Evolutionary conservation across 2,888 invertebrate genomes (phyloP).

Genomic region (Julus scanicus): DNA sequence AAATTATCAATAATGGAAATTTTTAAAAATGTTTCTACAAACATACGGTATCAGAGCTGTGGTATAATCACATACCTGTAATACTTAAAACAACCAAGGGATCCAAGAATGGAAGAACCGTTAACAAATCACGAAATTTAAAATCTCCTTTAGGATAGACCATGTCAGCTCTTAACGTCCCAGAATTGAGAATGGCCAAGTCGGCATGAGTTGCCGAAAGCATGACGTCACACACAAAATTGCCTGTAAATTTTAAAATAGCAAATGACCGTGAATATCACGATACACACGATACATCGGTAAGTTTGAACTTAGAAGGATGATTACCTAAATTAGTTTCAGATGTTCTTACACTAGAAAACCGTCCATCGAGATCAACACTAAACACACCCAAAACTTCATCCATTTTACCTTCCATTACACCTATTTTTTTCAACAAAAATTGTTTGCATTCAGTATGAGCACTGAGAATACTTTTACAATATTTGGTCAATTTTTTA

Average conservation of each 20-base stretch:
- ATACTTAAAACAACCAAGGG: conserved; percentile 81
- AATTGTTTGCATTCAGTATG: neutral
- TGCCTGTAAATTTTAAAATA: conserved; percentile 63
- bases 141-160: conserved; percentile 86
- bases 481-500: neutral
- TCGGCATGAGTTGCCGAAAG: conserved; percentile 87
- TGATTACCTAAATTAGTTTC: conserved; percentile 89
- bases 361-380: conserved; percentile 88
- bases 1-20: conserved; percentile 1
- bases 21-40: neutral
- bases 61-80: conserved; percentile 70
- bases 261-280: neutral
- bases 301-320: neutral
- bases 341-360: conserved; percentile 79
- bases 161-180: conserved; percentile 81
- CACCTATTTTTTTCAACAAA: conserved; percentile 69
- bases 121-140: conserved; percentile 83
- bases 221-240: conserved; percentile 73
- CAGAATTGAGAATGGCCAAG: conserved; percentile 85
- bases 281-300: neutral
- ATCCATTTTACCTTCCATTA: conserved; percentile 85
- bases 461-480: neutral
- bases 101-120: conserved; percentile 87
- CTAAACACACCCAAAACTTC: conserved; percentile 84
- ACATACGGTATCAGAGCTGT: neutral